Percentiles rank a stretch among this genome's conserved stretches.
Evolutionary conservation across 2,888 invertebrate genomes (phyloP).

Genomic region (Cloeon dipterum): DNA sequence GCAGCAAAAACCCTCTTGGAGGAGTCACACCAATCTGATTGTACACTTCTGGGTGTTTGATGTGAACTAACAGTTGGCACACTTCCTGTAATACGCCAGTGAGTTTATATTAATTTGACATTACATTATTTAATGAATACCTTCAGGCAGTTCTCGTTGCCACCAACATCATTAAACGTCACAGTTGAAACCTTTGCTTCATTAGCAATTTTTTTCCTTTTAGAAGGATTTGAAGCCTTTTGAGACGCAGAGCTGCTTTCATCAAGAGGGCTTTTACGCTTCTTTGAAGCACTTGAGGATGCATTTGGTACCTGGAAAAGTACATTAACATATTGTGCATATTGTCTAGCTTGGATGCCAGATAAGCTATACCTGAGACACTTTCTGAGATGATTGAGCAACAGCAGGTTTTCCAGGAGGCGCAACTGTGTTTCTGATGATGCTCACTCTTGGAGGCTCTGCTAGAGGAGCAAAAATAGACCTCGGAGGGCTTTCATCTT

Average conservation of each 20-base stretch:
- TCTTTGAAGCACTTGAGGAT: not conserved
- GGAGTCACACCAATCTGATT: conserved; percentile 60
- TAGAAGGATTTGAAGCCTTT: conserved; percentile 16
- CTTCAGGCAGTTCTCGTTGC: conserved; percentile 47
- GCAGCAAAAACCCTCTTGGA: conserved; percentile 73
- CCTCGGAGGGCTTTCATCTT: conserved; percentile 22
- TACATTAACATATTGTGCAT: too few relatives aligned
- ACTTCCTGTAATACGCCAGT: conserved; percentile 24
- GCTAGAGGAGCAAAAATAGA: not conserved
- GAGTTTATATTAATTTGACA: not conserved
- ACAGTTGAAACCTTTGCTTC: conserved; percentile 21
- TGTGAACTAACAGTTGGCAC: conserved; percentile 55
- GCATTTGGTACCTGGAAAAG: not conserved
- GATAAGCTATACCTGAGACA: not conserved
- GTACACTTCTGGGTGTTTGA: conserved; percentile 81
- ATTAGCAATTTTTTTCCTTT: conserved; percentile 17
- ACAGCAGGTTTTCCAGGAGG: not conserved
- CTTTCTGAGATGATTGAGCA: too few relatives aligned
- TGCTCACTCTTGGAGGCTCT: not conserved
- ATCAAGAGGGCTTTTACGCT: not conserved
- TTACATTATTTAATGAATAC: conserved; percentile 12
- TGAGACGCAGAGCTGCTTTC: conserved; percentile 5
- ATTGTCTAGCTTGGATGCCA: too few relatives aligned
- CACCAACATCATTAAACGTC: conserved; percentile 58
- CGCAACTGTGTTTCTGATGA: not conserved